These are phyloP conservation scores for Clarias platycephalus DNA, from an alignment of 2,797 vertebrate genomes.

Conservation along the genomic window DNA sequence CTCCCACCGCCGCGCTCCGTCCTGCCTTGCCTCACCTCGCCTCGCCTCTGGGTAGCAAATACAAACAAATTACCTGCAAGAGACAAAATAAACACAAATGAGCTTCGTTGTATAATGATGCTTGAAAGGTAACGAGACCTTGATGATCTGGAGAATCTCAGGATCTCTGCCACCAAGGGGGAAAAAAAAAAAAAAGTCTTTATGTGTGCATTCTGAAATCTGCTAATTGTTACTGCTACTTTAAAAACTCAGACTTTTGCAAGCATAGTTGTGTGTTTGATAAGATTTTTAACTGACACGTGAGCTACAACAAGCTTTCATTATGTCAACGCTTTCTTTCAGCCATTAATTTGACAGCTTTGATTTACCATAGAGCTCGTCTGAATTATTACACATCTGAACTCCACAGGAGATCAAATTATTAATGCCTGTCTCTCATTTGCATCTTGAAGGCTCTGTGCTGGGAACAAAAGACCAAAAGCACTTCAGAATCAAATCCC, in stretches of 20 bases:
- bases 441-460: not conserved
- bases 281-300: slow-evolving; percentile 22
- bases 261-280: slow-evolving; percentile 6
- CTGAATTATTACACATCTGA: slow-evolving; percentile 21
- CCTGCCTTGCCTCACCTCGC: slow-evolving; percentile 25
- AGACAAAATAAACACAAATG: slow-evolving; percentile 11
- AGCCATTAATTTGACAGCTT: slow-evolving; percentile 12
- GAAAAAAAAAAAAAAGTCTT: not conserved
- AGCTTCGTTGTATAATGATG: not conserved
- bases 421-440: not conserved
- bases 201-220: not conserved
- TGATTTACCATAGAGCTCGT: slow-evolving; percentile 9
- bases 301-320: slow-evolving; percentile 27
- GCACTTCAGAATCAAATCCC: not conserved
- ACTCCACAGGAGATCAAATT: slow-evolving; percentile 25
- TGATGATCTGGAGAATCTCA: slow-evolving; percentile 1
- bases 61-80: slow-evolving; percentile 35
- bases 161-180: not conserved
- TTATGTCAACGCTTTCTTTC: slow-evolving; percentile 30
- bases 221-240: not conserved
- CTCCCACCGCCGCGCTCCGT: slow-evolving; percentile 5
- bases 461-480: slow-evolving; percentile 16
- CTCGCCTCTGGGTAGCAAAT: slow-evolving; percentile 10
- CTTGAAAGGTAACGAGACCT: not conserved
- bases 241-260: not conserved